Percentiles rank a stretch among this genome's conserved stretches.
These are phyloP conservation scores for Trissolcus basalis DNA, from an alignment of 1,140 invertebrate species.

Conservation along the genomic window DNA sequence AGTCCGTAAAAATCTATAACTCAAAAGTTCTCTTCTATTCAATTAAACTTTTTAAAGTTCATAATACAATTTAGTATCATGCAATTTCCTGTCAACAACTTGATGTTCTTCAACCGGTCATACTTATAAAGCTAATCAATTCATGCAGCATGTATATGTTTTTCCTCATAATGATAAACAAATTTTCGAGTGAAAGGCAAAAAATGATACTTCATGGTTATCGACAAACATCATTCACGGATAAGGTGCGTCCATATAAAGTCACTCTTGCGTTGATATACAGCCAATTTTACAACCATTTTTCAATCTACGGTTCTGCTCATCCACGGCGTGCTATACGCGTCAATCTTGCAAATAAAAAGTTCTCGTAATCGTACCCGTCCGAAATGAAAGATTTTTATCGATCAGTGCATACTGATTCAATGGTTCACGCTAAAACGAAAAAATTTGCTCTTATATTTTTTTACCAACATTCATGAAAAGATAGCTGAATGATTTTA, in stretches of 20 bases:
- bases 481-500: constrained; percentile 20
- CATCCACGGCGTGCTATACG: constrained; percentile 10
- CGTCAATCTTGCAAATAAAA: constrained; percentile 35
- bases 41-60: too few relatives aligned
- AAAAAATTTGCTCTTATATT: constrained; percentile 36
- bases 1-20: too few relatives aligned
- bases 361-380: constrained; percentile 19
- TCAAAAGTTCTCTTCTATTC: too few relatives aligned
- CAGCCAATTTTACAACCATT: constrained; percentile 27
- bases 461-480: too few relatives aligned
- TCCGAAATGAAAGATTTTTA: constrained; percentile 37
- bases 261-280: constrained; percentile 15
- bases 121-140: too few relatives aligned
- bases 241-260: not conserved
- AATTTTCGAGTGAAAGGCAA: not conserved
- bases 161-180: too few relatives aligned
- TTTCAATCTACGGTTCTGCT: constrained; percentile 25
- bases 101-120: too few relatives aligned
- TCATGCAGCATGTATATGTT: too few relatives aligned
- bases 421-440: constrained; percentile 22
- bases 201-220: not conserved
- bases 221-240: not conserved
- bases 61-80: too few relatives aligned
- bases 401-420: constrained; percentile 44
- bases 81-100: too few relatives aligned